Evolutionary conservation across 2,797 vertebrate species (phyloP), one percentile per base, ranked within the genome.

Genomic region (Pagetopsis macropterus): DNA sequence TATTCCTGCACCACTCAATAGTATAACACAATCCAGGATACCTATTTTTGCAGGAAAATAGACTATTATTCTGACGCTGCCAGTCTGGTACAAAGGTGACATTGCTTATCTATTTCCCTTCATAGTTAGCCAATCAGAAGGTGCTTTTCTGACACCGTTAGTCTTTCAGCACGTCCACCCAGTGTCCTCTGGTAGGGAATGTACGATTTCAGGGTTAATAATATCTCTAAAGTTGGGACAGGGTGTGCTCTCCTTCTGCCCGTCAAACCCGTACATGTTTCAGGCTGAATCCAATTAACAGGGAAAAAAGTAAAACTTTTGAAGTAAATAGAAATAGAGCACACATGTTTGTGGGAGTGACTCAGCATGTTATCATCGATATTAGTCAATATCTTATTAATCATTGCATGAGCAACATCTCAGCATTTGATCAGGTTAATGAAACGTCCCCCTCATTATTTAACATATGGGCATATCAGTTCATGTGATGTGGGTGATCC

Each of bases 171-270:
- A 19, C 21, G 0, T 69, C 59, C 19, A 4, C 3, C 11, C 16
- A 2, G 15, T 19, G 41, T 51, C 21, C 67, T 79, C 80, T 3
- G 9, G 9, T 27, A 58, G 65, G 37, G 61, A 40, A 54, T 57
- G 54, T 81, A 5, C 75, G 64, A 31, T 75, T 74, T 58, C 41
- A 45, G 14, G 6, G 40, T 65, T 63, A 51, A 23, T 77, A 58
- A 58, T 68, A 66, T 85, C 66, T 63, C 10, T 16, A 14, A 40
- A 64, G 63, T 52, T 69, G 59, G 60, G 57, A 76, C 65, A 45
- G 70, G 9, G 31, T 52, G 63, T 17, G 33, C 33, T 23, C 58
- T 69, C 54, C 44, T 33, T 14, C 9, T 46, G 51, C 70, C 65
- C 45, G 9, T 70, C 1, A 58, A 13, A 69, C 37, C 16, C 23